Percentiles rank a stretch among this genome's conserved stretches.
These are phyloP conservation scores for Drosophila littoralis DNA, from an alignment of 1,140 invertebrate genomes.

Conservation along the genomic window DNA sequence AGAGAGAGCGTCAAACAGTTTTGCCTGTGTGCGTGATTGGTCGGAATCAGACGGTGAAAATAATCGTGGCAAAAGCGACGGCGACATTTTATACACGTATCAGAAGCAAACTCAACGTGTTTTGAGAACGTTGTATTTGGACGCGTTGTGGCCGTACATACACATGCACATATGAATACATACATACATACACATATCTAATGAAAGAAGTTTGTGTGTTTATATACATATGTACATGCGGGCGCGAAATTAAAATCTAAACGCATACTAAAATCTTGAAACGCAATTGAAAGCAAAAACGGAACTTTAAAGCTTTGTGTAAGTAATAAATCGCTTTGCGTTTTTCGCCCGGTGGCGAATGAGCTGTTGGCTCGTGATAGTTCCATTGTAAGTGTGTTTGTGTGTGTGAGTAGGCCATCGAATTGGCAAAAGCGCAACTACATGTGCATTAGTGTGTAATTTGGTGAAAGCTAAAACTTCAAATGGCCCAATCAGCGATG, in stretches of 20 bases:
- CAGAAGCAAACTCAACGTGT: conserved; percentile 69
- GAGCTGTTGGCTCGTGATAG: conserved; percentile 21
- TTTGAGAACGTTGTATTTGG: conserved; percentile 57
- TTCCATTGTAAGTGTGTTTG: conserved; percentile 5
- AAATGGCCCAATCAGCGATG: conserved; percentile 25
- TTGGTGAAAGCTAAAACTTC: conserved; percentile 65
- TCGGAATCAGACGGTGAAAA: conserved; percentile 56
- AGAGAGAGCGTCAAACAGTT: conserved; percentile 22
- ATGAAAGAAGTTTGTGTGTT: conserved; percentile 23
- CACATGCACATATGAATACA: conserved; percentile 4
- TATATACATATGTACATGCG: conserved; percentile 33
- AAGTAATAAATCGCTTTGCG: conserved; percentile 56
- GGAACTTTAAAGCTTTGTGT: conserved; percentile 48
- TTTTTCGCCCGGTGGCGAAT: conserved; percentile 36
- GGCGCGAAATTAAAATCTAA: conserved; percentile 63
- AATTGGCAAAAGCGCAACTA: conserved; percentile 56
- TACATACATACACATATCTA: conserved; percentile 1
- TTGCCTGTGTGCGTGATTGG: conserved; percentile 13
- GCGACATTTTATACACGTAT: conserved; percentile 57
- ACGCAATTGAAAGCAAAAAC: conserved; percentile 52
- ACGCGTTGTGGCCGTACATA: conserved; percentile 28
- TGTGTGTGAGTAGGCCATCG: conserved; percentile 38
- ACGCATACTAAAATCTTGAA: conserved; percentile 45
- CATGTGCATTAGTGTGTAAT: conserved; percentile 57
- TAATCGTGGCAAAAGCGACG: conserved; percentile 65